A percentile compares a stretch with the other conserved stretches of the same genome.
Evolutionary conservation across 2,797 vertebrate species (phyloP).

Genomic region (Helostoma temminkii): DNA sequence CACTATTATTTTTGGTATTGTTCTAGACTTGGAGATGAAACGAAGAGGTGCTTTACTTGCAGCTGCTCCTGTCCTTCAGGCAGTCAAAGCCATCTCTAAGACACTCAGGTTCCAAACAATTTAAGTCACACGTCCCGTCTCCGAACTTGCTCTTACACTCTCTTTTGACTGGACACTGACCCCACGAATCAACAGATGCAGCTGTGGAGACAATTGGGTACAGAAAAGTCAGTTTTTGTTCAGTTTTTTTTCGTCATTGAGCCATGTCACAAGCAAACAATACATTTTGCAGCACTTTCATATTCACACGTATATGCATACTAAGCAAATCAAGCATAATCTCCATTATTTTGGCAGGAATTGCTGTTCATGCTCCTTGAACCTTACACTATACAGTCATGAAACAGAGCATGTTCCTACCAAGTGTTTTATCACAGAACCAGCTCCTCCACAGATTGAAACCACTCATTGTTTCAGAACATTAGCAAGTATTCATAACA

Average conservation of each 20-base stretch:
- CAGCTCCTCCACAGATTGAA: slow-evolving; percentile 40
- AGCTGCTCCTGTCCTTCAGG: slow-evolving; percentile 70
- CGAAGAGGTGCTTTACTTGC: slow-evolving; percentile 85
- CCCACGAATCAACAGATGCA: slow-evolving; percentile 83
- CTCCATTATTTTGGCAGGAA: background rate
- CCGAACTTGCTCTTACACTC: slow-evolving; percentile 86
- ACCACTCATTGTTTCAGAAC: slow-evolving; percentile 63
- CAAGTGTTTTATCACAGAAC: slow-evolving; percentile 31
- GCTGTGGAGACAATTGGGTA: slow-evolving; percentile 49
- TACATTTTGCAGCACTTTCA: background rate
- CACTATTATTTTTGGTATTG: background rate
- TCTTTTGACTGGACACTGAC: slow-evolving; percentile 78
- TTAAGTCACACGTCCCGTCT: slow-evolving; percentile 85
- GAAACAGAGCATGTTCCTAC: background rate
- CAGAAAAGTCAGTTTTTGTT: no score
- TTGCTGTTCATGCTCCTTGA: no score
- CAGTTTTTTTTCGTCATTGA: no score
- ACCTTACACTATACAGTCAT: background rate
- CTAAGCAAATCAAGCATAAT: background rate
- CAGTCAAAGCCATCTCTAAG: slow-evolving; percentile 91
- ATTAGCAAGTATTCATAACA: slow-evolving; percentile 66
- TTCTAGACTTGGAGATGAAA: background rate
- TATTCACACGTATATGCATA: background rate
- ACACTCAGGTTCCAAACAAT: slow-evolving; percentile 85
- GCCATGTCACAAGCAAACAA: no score